Evolutionary conservation across 2,888 invertebrate genomes (phyloP), one percentile per base, ranked within the genome.

Genomic region (Ypsolopha sequella): DNA sequence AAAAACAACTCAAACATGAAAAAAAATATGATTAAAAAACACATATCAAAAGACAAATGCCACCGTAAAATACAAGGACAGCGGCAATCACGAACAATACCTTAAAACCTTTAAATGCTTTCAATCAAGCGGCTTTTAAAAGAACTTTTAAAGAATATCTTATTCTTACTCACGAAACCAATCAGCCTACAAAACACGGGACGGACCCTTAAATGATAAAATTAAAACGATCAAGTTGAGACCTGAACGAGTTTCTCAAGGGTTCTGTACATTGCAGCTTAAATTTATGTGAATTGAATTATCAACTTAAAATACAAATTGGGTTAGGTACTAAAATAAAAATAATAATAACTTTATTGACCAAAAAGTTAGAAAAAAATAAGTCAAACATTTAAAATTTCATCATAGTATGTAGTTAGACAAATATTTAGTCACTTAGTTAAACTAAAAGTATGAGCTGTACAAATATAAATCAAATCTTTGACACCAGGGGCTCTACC

Each of bases 91-190:
- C 50, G 53, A 51, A 54, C 51, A 48, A 50, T 53, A 43, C 35
- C 59, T 59, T 49, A 43, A 48, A 38, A 39, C 10, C 39, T 60
- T 68, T 73, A 74, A 78, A 73, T 76, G 71, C 68, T 66, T 70
- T 77, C 71, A 65, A 73, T 76, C 70, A 71, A 59, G 76, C 77
- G 76, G 77, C 65, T 48, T 53, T 33, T 46, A 6, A 36, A 36
- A 48, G 36, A 48, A 48, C 53, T 66, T 75, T 68, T 65, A 76
- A 77, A 73, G 69, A 74, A 76, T 78, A 79, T 80, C 76, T 70
- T 58, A 56, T 55, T 56, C 60, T 63, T 60, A 64, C 76, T 75
- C 80, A 81, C 80, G 81, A 77, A 79, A 61, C 69, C 80, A 80
- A 81, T 81, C 80, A 80, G 63, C 62, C 64, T 44, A 36, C 48